A percentile compares a stretch with the other conserved stretches of the same genome.
These are phyloP conservation scores for Speoplatyrhinus poulsoni DNA, from an alignment of 2,113 vertebrate species.

Conservation along the genomic window DNA sequence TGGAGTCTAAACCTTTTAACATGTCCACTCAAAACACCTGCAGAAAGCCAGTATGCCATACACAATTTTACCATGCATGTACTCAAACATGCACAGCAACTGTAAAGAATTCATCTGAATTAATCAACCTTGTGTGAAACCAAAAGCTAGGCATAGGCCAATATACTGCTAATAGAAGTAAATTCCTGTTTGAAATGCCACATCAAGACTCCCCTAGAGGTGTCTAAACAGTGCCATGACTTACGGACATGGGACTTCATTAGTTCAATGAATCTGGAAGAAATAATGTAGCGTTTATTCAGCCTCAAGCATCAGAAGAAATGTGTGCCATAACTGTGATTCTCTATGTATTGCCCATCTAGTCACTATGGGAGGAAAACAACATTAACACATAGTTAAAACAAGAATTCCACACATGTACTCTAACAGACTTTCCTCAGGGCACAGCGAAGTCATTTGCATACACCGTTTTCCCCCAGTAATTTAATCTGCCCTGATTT, in stretches of 20 bases:
- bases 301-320: not conserved
- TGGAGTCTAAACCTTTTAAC: not conserved
- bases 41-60: not conserved
- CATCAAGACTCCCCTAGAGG: not conserved
- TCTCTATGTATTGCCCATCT: slow-evolving; percentile 9
- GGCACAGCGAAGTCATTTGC: slow-evolving; percentile 35
- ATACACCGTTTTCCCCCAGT: slow-evolving; percentile 30
- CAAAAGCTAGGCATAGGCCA: not conserved
- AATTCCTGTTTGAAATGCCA: not conserved
- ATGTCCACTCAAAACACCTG: not conserved
- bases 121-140: not conserved
- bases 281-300: slow-evolving; percentile 3
- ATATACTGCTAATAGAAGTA: not conserved
- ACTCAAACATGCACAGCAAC: not conserved
- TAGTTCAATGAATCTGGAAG: slow-evolving; percentile 18
- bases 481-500: slow-evolving; percentile 29
- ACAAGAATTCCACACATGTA: slow-evolving; percentile 46
- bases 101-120: not conserved
- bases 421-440: slow-evolving; percentile 39
- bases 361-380: slow-evolving; percentile 1
- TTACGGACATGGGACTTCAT: slow-evolving; percentile 16
- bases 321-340: not conserved
- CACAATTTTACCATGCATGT: not conserved
- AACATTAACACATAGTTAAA: slow-evolving; percentile 1
- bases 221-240: slow-evolving; percentile 2